Evolutionary conservation across 2,113 vertebrate species (phyloP).

Genomic region (Cinclus mexicanus): DNA sequence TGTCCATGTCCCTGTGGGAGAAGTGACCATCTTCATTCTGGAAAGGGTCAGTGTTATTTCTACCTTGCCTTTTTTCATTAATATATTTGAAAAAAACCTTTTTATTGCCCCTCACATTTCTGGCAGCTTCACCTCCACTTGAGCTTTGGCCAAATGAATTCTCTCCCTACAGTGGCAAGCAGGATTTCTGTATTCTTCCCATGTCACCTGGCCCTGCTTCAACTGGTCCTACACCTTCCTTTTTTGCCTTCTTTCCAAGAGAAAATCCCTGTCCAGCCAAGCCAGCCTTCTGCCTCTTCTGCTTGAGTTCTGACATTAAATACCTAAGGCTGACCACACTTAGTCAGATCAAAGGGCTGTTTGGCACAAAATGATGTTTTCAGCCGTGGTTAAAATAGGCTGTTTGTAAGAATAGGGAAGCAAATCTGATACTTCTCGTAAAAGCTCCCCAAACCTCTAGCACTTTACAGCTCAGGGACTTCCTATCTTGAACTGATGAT

Average conservation of each 20-base stretch:
- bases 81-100: not conserved
- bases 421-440: not conserved
- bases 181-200: not conserved
- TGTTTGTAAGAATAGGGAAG: not conserved
- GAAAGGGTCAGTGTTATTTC: not conserved
- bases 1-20: not conserved
- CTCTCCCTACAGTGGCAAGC: not conserved
- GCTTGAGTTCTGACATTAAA: not conserved
- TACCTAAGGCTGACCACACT: accelerated
- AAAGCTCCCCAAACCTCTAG: not conserved
- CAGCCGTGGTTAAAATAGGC: not conserved
- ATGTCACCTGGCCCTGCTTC: not conserved
- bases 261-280: not conserved
- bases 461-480: not conserved
- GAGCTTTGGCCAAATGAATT: not conserved
- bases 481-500: not conserved
- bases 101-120: not conserved
- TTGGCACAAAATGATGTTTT: not conserved
- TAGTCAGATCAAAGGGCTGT: not conserved
- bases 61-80: not conserved
- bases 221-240: not conserved
- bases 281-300: not conserved
- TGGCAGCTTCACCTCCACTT: not conserved
- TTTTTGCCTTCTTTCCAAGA: not conserved
- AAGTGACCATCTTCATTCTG: not conserved